Base-by-base conservation (phyloP, 1,140 invertebrate genomes). In the Sesamia nonagrioides region DNA sequence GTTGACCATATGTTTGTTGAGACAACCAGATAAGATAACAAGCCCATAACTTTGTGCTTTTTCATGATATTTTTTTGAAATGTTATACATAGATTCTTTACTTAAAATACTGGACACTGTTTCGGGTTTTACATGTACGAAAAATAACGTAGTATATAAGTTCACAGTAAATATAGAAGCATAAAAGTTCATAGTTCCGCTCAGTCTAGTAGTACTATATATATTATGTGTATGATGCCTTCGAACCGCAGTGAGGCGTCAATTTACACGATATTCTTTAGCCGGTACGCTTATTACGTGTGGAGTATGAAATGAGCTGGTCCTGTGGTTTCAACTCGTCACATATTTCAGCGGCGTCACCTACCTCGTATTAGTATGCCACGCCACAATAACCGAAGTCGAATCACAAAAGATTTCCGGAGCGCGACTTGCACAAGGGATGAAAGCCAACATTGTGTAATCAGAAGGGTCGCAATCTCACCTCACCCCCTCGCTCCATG, bases 391-490 rank as follows among this genome's bases (percentile, higher is more conserved):
- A 93, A 92, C 91, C 91, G 91, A 92, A 92, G 88, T 88, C 87
- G 86, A 93, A 93, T 92, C 92, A 94, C 93, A 94, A 94, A 94
- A 94, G 93, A 94, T 94, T 93, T 94, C 92, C 93, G 92, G 91
- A 85, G 90, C 91, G 89, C 90, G 91, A 92, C 92, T 92, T 91
- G 88, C 91, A 94, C 92, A 92, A 93, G 92, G 92, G 90, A 94
- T 94, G 92, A 93, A 93, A 92, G 90, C 87, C 91, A 91, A 93
- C 92, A 92, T 93, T 92, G 93, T 93, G 92, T 94, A 94, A 94
- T 94, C 92, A 94, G 88, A 92, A 94, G 92, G 92, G 92, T 93
- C 92, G 91, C 90, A 92, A 93, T 93, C 90, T 91, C 84, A 88
- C 90, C 89, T 89, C 90, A 84, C 89, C 87, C 86, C 87, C 77